Conservation (phyloP, 2,888 invertebrate species). For the Patella ulyssiponensis region DNA sequence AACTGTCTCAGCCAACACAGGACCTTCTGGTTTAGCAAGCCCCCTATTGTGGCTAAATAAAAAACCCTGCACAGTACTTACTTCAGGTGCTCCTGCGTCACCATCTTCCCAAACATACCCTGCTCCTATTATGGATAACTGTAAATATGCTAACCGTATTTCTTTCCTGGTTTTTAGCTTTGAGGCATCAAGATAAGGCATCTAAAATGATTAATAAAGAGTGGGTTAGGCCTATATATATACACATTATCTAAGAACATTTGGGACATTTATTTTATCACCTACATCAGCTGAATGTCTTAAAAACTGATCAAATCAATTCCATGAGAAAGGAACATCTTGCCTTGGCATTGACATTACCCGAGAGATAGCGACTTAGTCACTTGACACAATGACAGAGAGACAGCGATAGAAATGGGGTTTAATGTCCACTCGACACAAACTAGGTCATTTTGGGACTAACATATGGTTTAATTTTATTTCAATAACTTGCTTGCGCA, state of each 20-base stretch:
- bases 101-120: conserved; percentile 68
- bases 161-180: conserved; percentile 48
- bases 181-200: conserved; percentile 52
- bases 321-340: neutral
- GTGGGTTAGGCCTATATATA: neutral
- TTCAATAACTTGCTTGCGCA: no score
- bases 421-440: no score
- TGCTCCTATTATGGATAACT: conserved; percentile 55
- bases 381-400: no score
- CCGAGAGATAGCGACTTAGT: neutral
- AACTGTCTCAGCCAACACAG: no score
- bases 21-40: no score
- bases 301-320: neutral
- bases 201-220: conserved; percentile 38
- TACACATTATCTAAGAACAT: neutral
- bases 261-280: neutral
- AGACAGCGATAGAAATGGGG: no score
- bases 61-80: conserved; percentile 25
- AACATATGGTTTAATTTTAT: no score
- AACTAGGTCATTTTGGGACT: no score
- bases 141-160: conserved; percentile 58
- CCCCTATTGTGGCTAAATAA: no score
- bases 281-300: no score
- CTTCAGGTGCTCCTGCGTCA: conserved; percentile 59
- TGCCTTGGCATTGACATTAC: neutral